Conservation (phyloP, 1,140 invertebrate genomes). For the Armadillidium nasatum region DNA sequence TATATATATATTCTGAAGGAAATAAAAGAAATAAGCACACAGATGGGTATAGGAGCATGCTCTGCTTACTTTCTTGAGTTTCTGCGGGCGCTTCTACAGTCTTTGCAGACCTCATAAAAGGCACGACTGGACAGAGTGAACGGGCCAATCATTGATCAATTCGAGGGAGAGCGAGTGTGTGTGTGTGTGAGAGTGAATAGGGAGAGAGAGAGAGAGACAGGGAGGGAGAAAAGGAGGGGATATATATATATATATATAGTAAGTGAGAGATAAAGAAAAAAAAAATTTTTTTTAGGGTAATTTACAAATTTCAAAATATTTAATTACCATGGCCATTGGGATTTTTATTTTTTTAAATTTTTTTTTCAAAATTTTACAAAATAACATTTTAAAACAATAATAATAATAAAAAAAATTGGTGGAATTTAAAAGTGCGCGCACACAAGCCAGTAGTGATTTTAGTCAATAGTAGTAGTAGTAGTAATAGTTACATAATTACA, state of each 20-base stretch:
- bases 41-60: neutral
- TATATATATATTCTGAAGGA: neutral
- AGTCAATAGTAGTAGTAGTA: no score
- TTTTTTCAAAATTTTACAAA: neutral
- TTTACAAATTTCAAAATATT: no score
- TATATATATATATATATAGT: no score
- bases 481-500: no score
- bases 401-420: neutral
- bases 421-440: neutral
- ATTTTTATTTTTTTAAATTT: no score
- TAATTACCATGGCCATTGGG: no score
- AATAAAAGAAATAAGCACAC: constrained; percentile 1
- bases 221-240: neutral
- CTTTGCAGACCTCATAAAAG: neutral
- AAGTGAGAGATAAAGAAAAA: no score
- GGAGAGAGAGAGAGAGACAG: no score
- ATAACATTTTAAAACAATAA: no score
- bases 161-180: no score
- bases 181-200: no score
- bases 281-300: neutral
- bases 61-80: neutral
- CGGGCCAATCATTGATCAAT: neutral
- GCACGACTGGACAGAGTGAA: neutral
- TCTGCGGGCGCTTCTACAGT: neutral
- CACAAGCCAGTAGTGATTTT: neutral